phyloP scores from a whole-genome alignment of 2,888 invertebrate species.

The Sphaerophoria taeniata region DNA sequence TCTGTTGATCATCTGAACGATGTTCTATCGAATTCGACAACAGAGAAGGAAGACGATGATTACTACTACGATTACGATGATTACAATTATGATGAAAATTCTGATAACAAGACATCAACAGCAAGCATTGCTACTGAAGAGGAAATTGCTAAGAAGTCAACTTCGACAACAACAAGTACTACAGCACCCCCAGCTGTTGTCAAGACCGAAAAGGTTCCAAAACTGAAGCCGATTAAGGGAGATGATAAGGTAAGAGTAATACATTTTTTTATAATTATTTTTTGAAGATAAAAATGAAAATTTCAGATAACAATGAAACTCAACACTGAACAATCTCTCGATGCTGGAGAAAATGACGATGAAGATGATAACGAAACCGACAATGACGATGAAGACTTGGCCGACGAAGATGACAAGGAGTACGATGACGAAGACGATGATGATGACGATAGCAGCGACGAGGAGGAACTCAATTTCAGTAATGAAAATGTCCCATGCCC shows the following conservation, averaged over 20 bases:
- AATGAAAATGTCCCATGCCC: constrained; percentile 84
- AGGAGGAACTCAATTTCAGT: constrained; percentile 80
- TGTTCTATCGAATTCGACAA: constrained; percentile 72
- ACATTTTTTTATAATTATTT: not conserved
- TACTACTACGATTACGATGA: constrained; percentile 78
- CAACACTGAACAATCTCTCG: constrained; percentile 60
- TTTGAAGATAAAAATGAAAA: not conserved
- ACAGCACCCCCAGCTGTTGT: constrained; percentile 66
- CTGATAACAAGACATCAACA: constrained; percentile 75
- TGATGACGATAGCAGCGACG: constrained; percentile 78
- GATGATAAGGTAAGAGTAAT: constrained; percentile 75
- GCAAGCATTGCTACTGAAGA: constrained; percentile 74
- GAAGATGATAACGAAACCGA: constrained; percentile 77
- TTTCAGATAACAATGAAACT: constrained; percentile 55
- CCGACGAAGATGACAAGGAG: constrained; percentile 76
- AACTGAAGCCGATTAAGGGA: constrained; percentile 77
- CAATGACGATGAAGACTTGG: constrained; percentile 76
- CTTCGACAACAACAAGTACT: constrained; percentile 61
- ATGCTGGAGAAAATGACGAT: constrained; percentile 75
- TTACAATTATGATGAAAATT: constrained; percentile 77
- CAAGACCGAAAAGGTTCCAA: constrained; percentile 75
- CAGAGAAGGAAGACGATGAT: constrained; percentile 78
- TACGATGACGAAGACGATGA: constrained; percentile 78
- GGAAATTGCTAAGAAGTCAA: constrained; percentile 34
- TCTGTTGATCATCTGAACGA: constrained; percentile 73